Percentiles rank a stretch among this genome's conserved stretches.
Evolutionary conservation across 2,797 vertebrate genomes (phyloP).

Genomic region (Girardinus metallicus): DNA sequence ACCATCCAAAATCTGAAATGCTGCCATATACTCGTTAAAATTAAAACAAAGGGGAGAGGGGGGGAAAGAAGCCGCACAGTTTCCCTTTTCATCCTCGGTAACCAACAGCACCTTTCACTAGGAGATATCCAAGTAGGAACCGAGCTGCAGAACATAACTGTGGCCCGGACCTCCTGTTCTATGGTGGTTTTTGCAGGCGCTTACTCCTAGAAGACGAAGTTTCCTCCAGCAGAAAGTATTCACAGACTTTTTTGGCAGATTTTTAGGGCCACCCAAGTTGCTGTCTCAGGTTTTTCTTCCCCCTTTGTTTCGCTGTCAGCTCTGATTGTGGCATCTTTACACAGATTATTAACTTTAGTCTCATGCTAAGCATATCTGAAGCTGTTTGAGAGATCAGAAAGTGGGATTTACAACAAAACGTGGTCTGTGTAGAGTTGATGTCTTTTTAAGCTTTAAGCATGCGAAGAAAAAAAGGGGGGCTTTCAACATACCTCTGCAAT

Average conservation of each 20-base stretch:
- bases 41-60: conserved; percentile 37
- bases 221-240: conserved; percentile 46
- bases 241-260: conserved; percentile 48
- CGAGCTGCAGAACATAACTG: background rate
- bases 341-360: conserved; percentile 46
- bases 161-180: conserved; percentile 16
- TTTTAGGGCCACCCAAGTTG: conserved; percentile 52
- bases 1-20: conserved; percentile 60
- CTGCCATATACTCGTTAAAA: conserved; percentile 44
- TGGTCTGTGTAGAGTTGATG: background rate
- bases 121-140: conserved; percentile 2
- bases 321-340: conserved; percentile 35
- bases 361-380: conserved; percentile 43
- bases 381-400: conserved; percentile 11
- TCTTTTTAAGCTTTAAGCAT: background rate
- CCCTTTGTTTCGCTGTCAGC: conserved; percentile 46
- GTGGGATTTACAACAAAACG: conserved; percentile 1
- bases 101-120: conserved; percentile 13
- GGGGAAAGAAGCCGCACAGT: conserved; percentile 5
- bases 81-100: conserved; percentile 25
- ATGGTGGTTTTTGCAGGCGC: conserved; percentile 7
- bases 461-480: background rate
- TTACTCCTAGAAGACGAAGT: conserved; percentile 35
- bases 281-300: conserved; percentile 43
- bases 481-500: conserved; percentile 1